Percentiles rank a stretch among this genome's conserved stretches.
These are phyloP conservation scores for Nesometra sesokonis DNA, from an alignment of 35 echinoderm and acorn worm genomes.

Conservation along the genomic window DNA sequence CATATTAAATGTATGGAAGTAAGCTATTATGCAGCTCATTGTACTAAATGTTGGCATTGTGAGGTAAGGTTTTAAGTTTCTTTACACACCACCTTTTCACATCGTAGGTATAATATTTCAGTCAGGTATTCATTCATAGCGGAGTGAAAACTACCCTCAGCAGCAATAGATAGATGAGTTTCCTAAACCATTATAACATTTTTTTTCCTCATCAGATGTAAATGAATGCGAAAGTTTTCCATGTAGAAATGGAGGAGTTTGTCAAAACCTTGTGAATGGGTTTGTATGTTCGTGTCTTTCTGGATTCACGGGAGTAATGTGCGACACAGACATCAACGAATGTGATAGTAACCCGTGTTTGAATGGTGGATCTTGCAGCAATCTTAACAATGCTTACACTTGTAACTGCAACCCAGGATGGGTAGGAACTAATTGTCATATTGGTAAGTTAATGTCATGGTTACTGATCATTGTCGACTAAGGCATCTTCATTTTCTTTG, in stretches of 20 bases:
- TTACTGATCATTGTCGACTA: no score
- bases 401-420: slow-evolving; percentile 7
- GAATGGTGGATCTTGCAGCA: not conserved
- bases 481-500: no score
- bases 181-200: not conserved
- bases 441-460: not conserved
- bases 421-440: not conserved
- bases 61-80: no score
- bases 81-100: no score
- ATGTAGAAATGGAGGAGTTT: not conserved
- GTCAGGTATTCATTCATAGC: no score
- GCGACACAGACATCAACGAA: slow-evolving; percentile 12
- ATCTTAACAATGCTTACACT: not conserved
- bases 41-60: no score
- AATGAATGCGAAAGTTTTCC: slow-evolving; percentile 6
- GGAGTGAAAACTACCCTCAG: no score
- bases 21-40: no score
- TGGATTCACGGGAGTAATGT: not conserved
- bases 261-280: not conserved
- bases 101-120: no score
- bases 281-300: not conserved
- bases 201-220: not conserved
- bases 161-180: no score
- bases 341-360: slow-evolving; percentile 4
- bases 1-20: no score